Base-by-base conservation (phyloP, 2,797 vertebrate genomes). In the Hozukius guyotensis region DNA sequence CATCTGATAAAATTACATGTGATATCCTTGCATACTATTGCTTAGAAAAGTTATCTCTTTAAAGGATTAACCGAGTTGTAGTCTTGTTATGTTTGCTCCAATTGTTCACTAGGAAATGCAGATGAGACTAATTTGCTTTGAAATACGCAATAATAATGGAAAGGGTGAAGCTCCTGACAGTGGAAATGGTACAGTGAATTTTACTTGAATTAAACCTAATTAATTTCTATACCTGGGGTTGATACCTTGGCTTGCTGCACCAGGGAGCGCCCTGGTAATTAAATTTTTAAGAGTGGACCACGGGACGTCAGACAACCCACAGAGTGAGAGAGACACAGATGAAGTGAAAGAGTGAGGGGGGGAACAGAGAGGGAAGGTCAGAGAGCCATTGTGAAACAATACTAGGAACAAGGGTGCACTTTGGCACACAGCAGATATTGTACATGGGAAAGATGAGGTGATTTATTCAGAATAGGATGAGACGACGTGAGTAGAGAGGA, bases 271-370 rank as follows among this genome's bases (percentile, higher is more conserved):
- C 61, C 65, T 75, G 72, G 71, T 87, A 85, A 92, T 94, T 72
- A 92, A 49, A 85, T 72, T 86, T 93, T 90, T 61, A 92, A 84
- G 67, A 89, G 81, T 31, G 25, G 57, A 59, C 88, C 57, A 52
- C 52, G 13, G 85, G 88, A 88, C 67, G 75, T 82, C 78, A 13
- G 77, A 42, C 38, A 4, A 78, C 85, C 82, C 62, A 53, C 85
- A 34, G 80, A 80, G 83, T 38, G 71, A 67, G 53, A 75, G 70
- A 83, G 31, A 76, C 77, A 77, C 67, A 18, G 56, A 76, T 62
- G 42, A 46, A 46, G 69, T 59, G 27, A 60, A 69, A 34, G 71
- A 72, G 65, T 5, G 72, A 29, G 3, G 13, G 53, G 52, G 29
- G 27, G 64, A n/a, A 53, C 32, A 65, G 74, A 76, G 46, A 67